Base-by-base conservation (phyloP, 1,140 invertebrate genomes). In the Yoshiicerus persimilis region DNA sequence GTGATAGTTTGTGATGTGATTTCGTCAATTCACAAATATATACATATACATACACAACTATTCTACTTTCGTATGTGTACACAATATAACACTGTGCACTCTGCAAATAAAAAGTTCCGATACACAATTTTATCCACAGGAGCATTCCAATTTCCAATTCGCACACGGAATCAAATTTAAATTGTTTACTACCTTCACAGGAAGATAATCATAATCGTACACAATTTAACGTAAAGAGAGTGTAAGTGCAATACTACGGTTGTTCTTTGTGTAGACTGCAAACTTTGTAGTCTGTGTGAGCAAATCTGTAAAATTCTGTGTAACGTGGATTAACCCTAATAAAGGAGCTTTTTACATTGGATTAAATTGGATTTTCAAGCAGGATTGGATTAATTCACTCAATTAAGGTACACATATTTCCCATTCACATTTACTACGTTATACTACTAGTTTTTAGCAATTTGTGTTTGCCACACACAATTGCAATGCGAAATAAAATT, bases 1-100 rank as follows among this genome's bases (percentile, higher is more conserved):
- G 75, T 80, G 75, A 80, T 80, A 80, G 75, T 80, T 32, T 80
- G 75, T 80, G 75, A 80, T 80, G 30, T 20, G 27, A 80, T 38
- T 36, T 36, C 30, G 9, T 1, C 27, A 36, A 20, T 30, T 9
- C 13, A 4, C 32, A 38, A n/a, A 30, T 36, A 77, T 20, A 77
- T n/a, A 80, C 30, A n/a, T n/a, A 34, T 77, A 77, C 34, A 27
- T 36, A 70, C 10, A 32, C 25, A 70, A 11, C n/a, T 66, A 8
- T 27, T 20, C 11, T 64, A 23, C 25, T 25, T 9, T 64, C 62
- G n/a, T 6, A 20, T 66, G n/a, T n/a, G n/a, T n/a, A n/a, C n/a
- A n/a, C 25, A 66, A 27, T 1, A 66, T 32, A 27, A 11, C 16
- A 10, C 4, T 70, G 9, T 32, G 13, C 64, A 70, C 64, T 70